These are phyloP conservation scores for Sturmia bella DNA, from an alignment of 2,888 invertebrate species.

Conservation along the genomic window DNA sequence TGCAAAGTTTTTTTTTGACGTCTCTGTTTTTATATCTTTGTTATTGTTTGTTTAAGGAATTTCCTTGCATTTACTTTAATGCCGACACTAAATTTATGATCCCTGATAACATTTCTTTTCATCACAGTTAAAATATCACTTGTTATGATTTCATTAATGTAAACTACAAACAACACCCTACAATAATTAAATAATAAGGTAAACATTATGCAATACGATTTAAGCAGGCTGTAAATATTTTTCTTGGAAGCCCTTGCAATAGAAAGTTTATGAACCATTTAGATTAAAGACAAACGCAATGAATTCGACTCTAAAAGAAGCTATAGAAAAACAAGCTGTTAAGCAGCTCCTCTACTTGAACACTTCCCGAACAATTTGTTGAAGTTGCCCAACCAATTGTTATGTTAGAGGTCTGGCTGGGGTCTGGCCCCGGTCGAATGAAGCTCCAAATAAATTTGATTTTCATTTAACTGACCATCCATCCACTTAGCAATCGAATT, in stretches of 20 bases:
- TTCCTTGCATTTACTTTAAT: constrained; percentile 45
- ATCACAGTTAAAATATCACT: constrained; percentile 17
- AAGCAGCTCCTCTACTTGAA: no score
- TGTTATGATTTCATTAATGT: constrained; percentile 29
- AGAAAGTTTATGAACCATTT: background rate
- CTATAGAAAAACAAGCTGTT: no score
- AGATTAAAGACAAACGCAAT: background rate
- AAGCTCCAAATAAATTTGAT: no score
- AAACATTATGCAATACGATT: constrained; percentile 13
- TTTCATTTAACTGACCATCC: no score
- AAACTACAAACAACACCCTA: background rate
- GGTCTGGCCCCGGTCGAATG: no score
- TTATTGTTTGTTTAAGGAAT: constrained; percentile 41
- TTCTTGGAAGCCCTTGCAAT: background rate
- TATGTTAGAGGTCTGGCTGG: no score
- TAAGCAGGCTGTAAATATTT: background rate
- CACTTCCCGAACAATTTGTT: no score
- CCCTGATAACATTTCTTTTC: constrained; percentile 57
- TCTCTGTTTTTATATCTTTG: constrained; percentile 32
- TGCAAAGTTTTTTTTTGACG: background rate
- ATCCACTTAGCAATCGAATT: no score
- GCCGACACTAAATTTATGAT: constrained; percentile 57
- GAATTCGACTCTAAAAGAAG: background rate
- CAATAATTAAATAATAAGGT: constrained; percentile 9
- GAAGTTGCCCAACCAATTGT: no score